Conservation (phyloP, 1,140 invertebrate species). For the Papilio xuthus region DNA sequence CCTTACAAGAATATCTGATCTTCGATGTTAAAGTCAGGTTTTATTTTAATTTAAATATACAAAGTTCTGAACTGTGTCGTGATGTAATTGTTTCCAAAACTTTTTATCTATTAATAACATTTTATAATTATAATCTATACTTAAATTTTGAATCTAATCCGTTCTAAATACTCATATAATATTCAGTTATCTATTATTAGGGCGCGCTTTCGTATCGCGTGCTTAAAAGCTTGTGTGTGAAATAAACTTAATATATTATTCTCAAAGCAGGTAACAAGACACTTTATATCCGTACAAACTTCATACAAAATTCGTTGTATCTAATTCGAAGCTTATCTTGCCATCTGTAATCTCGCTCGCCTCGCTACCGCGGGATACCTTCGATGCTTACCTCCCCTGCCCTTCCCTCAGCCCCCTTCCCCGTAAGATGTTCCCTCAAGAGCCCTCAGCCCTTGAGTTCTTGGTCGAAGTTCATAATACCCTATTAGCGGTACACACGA, state of each 20-base stretch:
- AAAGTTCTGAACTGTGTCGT: neutral
- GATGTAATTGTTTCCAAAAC: neutral
- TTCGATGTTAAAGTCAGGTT: neutral
- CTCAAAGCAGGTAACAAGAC: constrained; percentile 66
- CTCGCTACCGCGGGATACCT: constrained; percentile 62
- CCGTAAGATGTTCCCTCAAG: constrained; percentile 46
- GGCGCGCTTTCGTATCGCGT: constrained; percentile 39
- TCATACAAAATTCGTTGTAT: constrained; percentile 80
- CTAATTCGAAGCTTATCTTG: constrained; percentile 79
- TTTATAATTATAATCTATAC: constrained; percentile 11
- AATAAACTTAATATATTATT: constrained; percentile 76
- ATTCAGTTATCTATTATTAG: neutral
- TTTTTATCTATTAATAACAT: neutral
- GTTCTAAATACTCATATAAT: neutral
- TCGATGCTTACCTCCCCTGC: constrained; percentile 55
- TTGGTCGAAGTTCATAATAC: constrained; percentile 76
- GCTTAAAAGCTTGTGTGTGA: constrained; percentile 63
- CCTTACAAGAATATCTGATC: neutral
- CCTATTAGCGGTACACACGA: constrained; percentile 70
- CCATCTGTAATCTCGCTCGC: constrained; percentile 75
- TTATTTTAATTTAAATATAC: neutral
- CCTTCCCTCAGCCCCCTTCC: constrained; percentile 3
- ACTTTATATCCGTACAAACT: constrained; percentile 73
- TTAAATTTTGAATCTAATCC: constrained; percentile 31
- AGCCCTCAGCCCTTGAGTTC: constrained; percentile 59